Percentiles rank a stretch among this genome's conserved stretches.
Evolutionary conservation across 2,888 invertebrate genomes (phyloP).

Genomic region (Mythimna lalbum): DNA sequence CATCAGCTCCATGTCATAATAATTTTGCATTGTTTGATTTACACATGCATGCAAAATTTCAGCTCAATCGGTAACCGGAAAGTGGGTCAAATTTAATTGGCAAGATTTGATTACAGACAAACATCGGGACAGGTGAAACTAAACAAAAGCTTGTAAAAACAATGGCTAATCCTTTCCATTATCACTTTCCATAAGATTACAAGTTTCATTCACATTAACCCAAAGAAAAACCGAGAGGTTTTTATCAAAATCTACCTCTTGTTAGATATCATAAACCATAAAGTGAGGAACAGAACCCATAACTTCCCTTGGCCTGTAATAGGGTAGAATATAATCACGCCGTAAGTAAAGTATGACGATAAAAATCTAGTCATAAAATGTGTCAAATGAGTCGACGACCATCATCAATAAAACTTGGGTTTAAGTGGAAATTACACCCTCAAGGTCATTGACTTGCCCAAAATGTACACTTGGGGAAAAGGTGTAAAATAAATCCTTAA

Average conservation of each 20-base stretch:
- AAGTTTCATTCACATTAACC: conserved; percentile 26
- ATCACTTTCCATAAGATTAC: conserved; percentile 13
- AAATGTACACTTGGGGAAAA: background rate
- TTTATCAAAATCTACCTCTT: conserved; percentile 36
- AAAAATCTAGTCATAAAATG: conserved; percentile 61
- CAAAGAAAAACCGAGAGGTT: conserved; percentile 31
- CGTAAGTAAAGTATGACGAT: conserved; percentile 53
- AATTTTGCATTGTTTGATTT: no score
- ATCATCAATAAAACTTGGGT: conserved; percentile 56
- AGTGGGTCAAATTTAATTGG: no score
- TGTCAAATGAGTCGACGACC: conserved; percentile 55
- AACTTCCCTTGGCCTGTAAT: conserved; percentile 37
- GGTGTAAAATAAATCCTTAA: background rate
- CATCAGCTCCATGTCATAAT: no score
- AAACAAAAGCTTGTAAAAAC: no score
- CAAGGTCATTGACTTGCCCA: conserved; percentile 32
- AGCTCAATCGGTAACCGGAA: no score
- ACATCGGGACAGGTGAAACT: no score
- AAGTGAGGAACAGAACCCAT: conserved; percentile 36
- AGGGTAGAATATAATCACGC: conserved; percentile 54
- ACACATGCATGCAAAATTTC: no score
- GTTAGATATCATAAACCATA: conserved; percentile 44
- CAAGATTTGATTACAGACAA: no score
- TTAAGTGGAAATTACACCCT: conserved; percentile 28
- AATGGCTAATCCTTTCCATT: background rate